Conservation (phyloP, 2,113 vertebrate species). For the Dicerorhinus sumatrensis region DNA sequence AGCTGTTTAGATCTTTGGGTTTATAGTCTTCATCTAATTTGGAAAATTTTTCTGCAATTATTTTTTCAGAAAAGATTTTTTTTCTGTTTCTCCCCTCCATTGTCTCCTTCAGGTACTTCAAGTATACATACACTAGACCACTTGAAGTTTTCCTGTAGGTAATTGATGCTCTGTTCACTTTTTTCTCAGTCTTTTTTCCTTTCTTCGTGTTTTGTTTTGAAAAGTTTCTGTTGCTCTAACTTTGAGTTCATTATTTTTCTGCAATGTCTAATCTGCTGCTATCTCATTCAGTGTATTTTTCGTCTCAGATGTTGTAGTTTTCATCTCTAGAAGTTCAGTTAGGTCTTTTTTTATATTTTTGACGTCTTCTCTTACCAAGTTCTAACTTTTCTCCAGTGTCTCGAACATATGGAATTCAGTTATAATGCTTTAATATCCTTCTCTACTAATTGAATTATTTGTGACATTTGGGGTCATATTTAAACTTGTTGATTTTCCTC, state of each 20-base stretch:
- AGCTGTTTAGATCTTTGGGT: neutral
- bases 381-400: neutral
- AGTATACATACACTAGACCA: neutral
- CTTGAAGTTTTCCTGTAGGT: neutral
- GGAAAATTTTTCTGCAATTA: neutral
- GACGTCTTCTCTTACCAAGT: neutral
- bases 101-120: neutral
- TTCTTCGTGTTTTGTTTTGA: neutral
- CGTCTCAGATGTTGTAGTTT: neutral
- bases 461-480: neutral
- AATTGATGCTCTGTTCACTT: neutral
- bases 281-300: neutral
- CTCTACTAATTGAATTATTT: neutral
- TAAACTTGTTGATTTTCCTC: neutral
- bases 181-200: neutral
- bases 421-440: constrained; percentile 15
- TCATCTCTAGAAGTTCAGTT: neutral
- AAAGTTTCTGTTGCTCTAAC: neutral
- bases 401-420: neutral
- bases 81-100: neutral
- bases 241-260: neutral
- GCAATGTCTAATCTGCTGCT: neutral
- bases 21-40: neutral
- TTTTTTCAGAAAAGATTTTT: neutral
- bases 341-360: neutral